These are phyloP conservation scores for Oryzias sinensis DNA, from an alignment of 2,797 vertebrate genomes.

Conservation along the genomic window DNA sequence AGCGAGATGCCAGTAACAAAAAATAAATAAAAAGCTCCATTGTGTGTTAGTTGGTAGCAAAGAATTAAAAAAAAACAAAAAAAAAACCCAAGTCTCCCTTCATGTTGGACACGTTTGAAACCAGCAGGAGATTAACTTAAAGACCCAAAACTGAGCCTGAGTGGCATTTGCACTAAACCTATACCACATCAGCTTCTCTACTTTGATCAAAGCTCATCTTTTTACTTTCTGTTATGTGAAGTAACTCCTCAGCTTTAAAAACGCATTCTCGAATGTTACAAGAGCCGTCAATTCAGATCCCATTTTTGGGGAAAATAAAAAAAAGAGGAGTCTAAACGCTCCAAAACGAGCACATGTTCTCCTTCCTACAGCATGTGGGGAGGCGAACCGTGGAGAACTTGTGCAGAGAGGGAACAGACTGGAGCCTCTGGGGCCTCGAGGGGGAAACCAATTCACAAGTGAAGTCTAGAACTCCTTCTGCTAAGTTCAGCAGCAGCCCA, in stretches of 20 bases:
- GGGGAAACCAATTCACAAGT: constrained; percentile 49
- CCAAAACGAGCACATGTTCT: constrained; percentile 46
- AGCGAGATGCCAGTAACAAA: constrained; percentile 59
- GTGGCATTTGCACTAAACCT: constrained; percentile 20
- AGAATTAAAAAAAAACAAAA: constrained; percentile 33
- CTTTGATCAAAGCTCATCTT: neutral
- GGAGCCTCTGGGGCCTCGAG: constrained; percentile 42
- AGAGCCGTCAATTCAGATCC: constrained; percentile 9
- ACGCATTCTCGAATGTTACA: constrained; percentile 17
- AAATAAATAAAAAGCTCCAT: constrained; percentile 63
- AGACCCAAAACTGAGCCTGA: constrained; percentile 9
- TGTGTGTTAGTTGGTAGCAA: constrained; percentile 68
- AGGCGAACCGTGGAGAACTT: constrained; percentile 57
- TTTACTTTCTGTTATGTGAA: neutral
- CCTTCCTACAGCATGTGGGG: constrained; percentile 26
- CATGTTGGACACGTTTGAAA: constrained; percentile 48
- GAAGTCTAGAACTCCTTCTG: constrained; percentile 30
- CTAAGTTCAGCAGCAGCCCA: constrained; percentile 30
- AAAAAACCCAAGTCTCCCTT: constrained; percentile 42
- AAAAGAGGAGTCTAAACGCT: constrained; percentile 20
- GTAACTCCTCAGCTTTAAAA: neutral
- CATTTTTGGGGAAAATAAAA: too few species aligned
- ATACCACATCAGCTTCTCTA: constrained; percentile 13
- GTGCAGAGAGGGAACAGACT: constrained; percentile 34
- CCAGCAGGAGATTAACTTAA: constrained; percentile 21